Conservation (phyloP, 1,140 invertebrate species). For the Polyergus mexicanus region DNA sequence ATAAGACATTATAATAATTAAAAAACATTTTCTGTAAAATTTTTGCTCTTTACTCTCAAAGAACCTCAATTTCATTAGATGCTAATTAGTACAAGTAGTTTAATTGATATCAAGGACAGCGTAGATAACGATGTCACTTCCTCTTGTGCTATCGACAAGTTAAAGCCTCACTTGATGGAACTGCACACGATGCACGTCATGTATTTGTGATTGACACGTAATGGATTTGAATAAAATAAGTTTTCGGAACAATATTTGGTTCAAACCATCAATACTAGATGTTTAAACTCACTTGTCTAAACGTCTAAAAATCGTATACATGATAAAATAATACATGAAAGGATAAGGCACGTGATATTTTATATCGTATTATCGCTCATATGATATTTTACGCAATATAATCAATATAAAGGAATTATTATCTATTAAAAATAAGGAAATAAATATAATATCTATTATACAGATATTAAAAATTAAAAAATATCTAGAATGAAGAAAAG, state of each 20-base stretch:
- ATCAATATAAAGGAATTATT: not conserved
- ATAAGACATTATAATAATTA: not conserved
- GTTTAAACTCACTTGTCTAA: not conserved
- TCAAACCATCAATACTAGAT: constrained; percentile 2
- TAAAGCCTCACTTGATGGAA: constrained; percentile 5
- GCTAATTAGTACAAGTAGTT: not conserved
- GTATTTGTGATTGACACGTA: not conserved
- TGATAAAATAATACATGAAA: not conserved
- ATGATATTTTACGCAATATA: not conserved
- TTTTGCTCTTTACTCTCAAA: not conserved
- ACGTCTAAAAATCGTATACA: not conserved
- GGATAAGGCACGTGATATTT: too few species aligned
- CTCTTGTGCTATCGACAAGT: not conserved
- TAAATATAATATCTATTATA: not conserved
- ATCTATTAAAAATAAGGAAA: not conserved
- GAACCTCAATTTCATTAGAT: not conserved
- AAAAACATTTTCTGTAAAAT: not conserved
- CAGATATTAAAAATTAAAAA: not conserved
- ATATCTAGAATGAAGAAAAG: not conserved
- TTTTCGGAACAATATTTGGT: constrained; percentile 4
- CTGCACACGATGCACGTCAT: not conserved
- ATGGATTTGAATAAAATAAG: constrained; percentile 11
- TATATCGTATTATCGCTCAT: not conserved
- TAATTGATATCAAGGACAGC: not conserved
- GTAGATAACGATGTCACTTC: constrained; percentile 17